Percentiles rank a stretch among this genome's conserved stretches.
Evolutionary conservation across 1,140 invertebrate genomes (phyloP).

Genomic region (Drosophila ananassae): DNA sequence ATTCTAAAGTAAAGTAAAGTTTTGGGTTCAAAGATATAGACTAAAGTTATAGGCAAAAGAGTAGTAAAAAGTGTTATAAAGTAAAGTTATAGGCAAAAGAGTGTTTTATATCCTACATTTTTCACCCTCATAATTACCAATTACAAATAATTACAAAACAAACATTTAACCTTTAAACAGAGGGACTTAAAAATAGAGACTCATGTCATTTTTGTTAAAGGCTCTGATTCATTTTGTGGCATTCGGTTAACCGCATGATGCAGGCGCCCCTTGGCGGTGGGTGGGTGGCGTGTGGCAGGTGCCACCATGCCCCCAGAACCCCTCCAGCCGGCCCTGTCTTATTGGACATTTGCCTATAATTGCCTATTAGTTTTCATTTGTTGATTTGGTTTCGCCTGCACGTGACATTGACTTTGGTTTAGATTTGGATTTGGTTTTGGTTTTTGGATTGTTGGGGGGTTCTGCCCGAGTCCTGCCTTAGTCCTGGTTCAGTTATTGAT

Average conservation of each 20-base stretch:
- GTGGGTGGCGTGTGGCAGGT: neutral
- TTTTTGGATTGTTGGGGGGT: slow-evolving; percentile 12
- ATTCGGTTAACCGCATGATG: neutral
- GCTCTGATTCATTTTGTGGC: neutral
- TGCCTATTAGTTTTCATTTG: slow-evolving; percentile 80
- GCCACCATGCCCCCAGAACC: neutral
- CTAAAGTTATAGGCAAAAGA: too few relatives aligned
- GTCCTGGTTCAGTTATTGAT: slow-evolving; percentile 26
- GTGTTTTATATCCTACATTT: too few relatives aligned
- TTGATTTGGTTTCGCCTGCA: slow-evolving; percentile 65
- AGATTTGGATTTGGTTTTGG: slow-evolving; percentile 12
- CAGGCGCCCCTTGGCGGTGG: neutral
- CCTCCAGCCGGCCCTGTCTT: neutral
- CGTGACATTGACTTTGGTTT: slow-evolving; percentile 41
- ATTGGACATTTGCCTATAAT: slow-evolving; percentile 64
- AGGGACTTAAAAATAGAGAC: neutral
- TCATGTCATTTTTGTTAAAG: neutral
- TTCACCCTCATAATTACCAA: neutral
- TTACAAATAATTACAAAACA: neutral
- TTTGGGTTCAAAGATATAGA: too few relatives aligned
- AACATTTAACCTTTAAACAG: too few relatives aligned
- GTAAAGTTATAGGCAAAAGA: too few relatives aligned
- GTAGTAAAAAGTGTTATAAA: too few relatives aligned
- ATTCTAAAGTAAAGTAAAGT: too few relatives aligned
- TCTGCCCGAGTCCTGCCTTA: slow-evolving; percentile 1